phyloP scores from a whole-genome alignment of 1,140 invertebrate species.

The Drosophila orosa region DNA sequence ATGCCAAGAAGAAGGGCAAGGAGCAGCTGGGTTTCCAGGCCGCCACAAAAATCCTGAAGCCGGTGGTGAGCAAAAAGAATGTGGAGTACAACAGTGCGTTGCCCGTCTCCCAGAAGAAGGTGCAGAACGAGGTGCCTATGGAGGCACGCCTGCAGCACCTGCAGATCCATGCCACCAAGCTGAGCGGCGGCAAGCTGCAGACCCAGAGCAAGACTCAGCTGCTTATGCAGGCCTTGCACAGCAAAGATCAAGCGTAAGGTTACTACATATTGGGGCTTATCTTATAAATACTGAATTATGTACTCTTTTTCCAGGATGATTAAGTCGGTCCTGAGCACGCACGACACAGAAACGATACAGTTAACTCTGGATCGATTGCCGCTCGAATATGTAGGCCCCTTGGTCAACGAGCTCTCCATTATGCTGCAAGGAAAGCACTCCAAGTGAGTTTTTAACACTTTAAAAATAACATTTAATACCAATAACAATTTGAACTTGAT shows the following conservation, averaged over 20 bases:
- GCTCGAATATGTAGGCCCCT: conserved; percentile 86
- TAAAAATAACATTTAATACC: background rate
- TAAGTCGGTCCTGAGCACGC: conserved; percentile 85
- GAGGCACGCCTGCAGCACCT: conserved; percentile 90
- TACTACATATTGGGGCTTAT: background rate
- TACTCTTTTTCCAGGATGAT: conserved; percentile 84
- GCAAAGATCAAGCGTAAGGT: conserved; percentile 88
- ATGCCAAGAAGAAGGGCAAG: conserved; percentile 80
- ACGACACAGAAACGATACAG: conserved; percentile 86
- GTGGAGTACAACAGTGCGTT: conserved; percentile 77
- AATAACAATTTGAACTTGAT: background rate
- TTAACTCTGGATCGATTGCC: conserved; percentile 88
- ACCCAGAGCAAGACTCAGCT: conserved; percentile 90
- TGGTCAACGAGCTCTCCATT: conserved; percentile 87
- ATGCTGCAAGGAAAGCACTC: conserved; percentile 87
- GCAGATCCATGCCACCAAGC: conserved; percentile 84
- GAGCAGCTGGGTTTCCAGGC: conserved; percentile 62
- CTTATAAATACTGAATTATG: background rate
- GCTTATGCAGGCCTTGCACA: conserved; percentile 91
- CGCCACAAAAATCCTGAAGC: conserved; percentile 85
- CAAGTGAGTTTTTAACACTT: conserved; percentile 84
- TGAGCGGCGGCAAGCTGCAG: conserved; percentile 84
- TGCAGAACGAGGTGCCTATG: conserved; percentile 89
- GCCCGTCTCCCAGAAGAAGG: conserved; percentile 84
- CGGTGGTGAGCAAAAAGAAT: conserved; percentile 82